Base-by-base conservation (phyloP, 2,113 vertebrate genomes). In the Solenodon paradoxus region DNA sequence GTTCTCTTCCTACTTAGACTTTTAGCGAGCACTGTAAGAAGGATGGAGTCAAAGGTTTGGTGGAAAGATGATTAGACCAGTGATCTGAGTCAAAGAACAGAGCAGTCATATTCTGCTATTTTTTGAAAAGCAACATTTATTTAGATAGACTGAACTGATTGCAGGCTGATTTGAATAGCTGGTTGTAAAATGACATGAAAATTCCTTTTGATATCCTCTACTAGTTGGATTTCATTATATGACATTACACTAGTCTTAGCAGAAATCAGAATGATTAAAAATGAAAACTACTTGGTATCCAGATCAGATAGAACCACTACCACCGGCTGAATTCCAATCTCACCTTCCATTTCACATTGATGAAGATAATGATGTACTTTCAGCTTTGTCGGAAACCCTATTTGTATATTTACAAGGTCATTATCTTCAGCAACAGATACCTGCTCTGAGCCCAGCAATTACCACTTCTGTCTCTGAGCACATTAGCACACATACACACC, bases 401-500 rank as follows among this genome's bases (percentile, higher is more conserved):
- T 82, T 85, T 95, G 63, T 74, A 49, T 84, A 77, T 84, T 92
- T 72, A 69, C 40, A 88, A 84, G 51, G 75, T 78, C 83, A 90
- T 96, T 95, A 95, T 90, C 74, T 94, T 84, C 45, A 78, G 85
- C 24, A 78, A 75, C 59, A 95, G 80, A 95, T 90, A 85, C 49
- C 59, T 90, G 74, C 35, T 74, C 59, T 57, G 26, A 63, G 72
- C 57, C 83, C 77, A 88, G 80, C 94, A 95, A 95, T 97, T 85
- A 93, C 94, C 92, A 97, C 57, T 92, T 92, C 80, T 71, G 30
- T 71, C 74, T 88, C 88, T 94, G 81, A 61, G 49, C 72, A 79
- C 68, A 97, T 96, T 95, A 97, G 94, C 75, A 80, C 57, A 84
- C 84, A 51, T 51, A 93, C 90, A 95, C 66, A 88, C 90, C 80